Evolutionary conservation across 2,797 vertebrate genomes (phyloP), one percentile per base, ranked within the genome.

Genomic region (Tokudaia muenninki): DNA sequence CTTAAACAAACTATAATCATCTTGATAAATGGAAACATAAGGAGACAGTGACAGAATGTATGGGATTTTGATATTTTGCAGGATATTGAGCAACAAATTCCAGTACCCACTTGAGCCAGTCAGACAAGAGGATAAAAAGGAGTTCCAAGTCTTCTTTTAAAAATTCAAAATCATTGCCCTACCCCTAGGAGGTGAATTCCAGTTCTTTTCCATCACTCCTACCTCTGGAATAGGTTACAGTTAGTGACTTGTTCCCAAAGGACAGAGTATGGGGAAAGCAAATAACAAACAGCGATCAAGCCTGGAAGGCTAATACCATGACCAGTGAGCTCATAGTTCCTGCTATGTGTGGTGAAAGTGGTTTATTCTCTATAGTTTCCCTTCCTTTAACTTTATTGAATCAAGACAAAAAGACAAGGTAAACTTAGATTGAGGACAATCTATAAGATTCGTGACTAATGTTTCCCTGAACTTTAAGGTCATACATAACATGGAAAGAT

Each of bases 1-100:
- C 83, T 91, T 55, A 87, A 91, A 37, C 13, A 92, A 88, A 82
- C 44, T 80, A n/a, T 37, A 87, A 93, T 67, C 63, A 83, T 83
- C 91, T 94, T 88, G n/a, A 34, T 47, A 67, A 34, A 82, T 72
- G 22, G 93, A 95, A 94, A 44, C 75, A n/a, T 47, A 47, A 9
- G 55, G 41, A 31, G 37, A 44, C 37, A 2, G 24, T 55, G 72
- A 41, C 57, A 26, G 17, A 65, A 61, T 78, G 3, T 78, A 17
- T 55, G 24, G 29, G 11, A 81, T 87, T 77, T 55, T 75, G 55
- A 50, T 59, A 87, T 41, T 92, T 90, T 90, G 21, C 4, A 61
- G 5, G 34, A 65, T 86, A 79, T 86, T 87, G 82, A 92, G 47
- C 57, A 75, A 91, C 17, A 93, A 96, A 88, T 24, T 3, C 50